phyloP scores from a whole-genome alignment of 2,113 vertebrate species.

The Cheirogaleus medius region DNA sequence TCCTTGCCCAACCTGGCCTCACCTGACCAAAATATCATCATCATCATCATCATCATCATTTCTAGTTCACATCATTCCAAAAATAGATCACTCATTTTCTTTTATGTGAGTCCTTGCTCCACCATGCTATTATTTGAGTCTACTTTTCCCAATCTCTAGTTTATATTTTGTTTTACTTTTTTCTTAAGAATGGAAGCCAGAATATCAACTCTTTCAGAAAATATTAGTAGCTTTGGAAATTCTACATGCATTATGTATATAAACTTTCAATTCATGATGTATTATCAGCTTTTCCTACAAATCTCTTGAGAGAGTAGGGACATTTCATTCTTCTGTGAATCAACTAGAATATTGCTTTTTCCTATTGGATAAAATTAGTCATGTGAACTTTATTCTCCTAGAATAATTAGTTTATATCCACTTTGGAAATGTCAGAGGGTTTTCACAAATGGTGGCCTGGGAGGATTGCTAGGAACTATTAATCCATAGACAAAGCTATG shows the following conservation, averaged over 20 bases:
- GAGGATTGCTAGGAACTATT: background rate
- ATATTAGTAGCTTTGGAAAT: background rate
- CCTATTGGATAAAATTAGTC: background rate
- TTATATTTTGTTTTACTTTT: background rate
- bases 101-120: background rate
- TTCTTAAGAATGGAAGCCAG: background rate
- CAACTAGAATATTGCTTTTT: background rate
- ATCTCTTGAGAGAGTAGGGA: background rate
- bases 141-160: background rate
- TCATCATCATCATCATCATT: background rate
- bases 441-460: background rate
- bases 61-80: background rate
- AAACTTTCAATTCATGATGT: background rate
- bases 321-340: background rate
- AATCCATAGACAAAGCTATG: background rate
- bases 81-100: background rate
- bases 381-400: slow-evolving; percentile 19
- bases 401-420: background rate
- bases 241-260: background rate
- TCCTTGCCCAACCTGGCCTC: no score
- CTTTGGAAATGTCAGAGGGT: slow-evolving; percentile 14
- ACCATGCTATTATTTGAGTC: background rate
- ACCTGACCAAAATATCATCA: background rate
- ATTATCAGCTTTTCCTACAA: background rate
- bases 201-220: background rate